A percentile compares a stretch with the other conserved stretches of the same genome.
Evolutionary conservation across 92 coral and sea anemone species (phyloP).

Genomic region (Zoanthus gigantus): DNA sequence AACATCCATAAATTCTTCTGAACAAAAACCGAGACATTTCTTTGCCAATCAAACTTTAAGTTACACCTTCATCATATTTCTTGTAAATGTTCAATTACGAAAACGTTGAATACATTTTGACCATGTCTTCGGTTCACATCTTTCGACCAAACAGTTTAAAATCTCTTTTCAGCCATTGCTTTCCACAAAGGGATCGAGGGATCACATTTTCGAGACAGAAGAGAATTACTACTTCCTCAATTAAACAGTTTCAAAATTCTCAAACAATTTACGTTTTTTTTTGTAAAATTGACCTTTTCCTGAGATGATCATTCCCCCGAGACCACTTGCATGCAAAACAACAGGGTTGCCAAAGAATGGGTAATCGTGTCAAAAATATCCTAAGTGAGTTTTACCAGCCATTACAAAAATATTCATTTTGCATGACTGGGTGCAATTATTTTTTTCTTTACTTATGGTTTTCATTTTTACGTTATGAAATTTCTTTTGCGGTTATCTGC

Average conservation of each 20-base stretch:
- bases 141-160: not conserved
- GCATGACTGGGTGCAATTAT: too few relatives aligned
- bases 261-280: too few relatives aligned
- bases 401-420: too few relatives aligned
- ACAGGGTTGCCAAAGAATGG: too few relatives aligned
- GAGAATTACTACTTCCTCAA: not conserved
- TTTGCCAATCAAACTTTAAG: not conserved
- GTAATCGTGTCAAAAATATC: too few relatives aligned
- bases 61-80: not conserved
- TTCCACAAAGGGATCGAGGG: not conserved
- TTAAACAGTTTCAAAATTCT: not conserved
- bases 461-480: too few relatives aligned
- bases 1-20: constrained; percentile 10
- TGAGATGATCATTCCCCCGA: too few relatives aligned
- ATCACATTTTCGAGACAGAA: not conserved
- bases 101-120: not conserved
- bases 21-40: constrained; percentile 55
- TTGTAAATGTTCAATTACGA: not conserved
- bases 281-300: too few relatives aligned
- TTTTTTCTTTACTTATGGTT: too few relatives aligned
- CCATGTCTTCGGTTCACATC: not conserved
- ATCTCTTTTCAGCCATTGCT: constrained; percentile 11
- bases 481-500: too few relatives aligned
- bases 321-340: too few relatives aligned
- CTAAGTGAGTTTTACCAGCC: too few relatives aligned